Conservation (phyloP, 2,113 vertebrate species). For the Ardeotis arabs region DNA sequence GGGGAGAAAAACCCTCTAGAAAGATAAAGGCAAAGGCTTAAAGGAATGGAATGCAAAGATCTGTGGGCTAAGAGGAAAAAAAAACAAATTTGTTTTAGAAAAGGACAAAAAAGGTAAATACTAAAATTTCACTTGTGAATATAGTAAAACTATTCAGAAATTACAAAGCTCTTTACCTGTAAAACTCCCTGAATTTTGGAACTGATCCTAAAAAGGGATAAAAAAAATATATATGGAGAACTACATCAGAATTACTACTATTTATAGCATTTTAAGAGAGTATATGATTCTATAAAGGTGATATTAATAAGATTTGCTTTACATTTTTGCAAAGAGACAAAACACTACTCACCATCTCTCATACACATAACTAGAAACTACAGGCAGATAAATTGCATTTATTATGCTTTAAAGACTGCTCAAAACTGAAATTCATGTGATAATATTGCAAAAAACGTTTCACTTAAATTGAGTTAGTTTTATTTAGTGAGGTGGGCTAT, state of each 20-base stretch:
- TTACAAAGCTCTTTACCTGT: fast-evolving
- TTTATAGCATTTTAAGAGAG: background rate
- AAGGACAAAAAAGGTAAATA: background rate
- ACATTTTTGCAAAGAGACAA: background rate
- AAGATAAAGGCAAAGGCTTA: background rate
- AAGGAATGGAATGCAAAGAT: background rate
- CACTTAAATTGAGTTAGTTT: too few species aligned
- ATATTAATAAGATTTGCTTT: background rate
- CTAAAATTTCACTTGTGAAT: background rate
- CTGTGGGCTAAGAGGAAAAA: background rate
- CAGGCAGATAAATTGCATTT: background rate
- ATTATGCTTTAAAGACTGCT: background rate
- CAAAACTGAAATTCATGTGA: background rate
- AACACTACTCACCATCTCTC: background rate
- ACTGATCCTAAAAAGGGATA: background rate
- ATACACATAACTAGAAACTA: background rate
- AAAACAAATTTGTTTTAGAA: background rate
- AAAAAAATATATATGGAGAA: background rate
- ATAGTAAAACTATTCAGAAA: background rate
- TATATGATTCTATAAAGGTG: background rate
- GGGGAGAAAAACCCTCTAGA: fast-evolving
- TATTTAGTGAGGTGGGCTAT: too few species aligned
- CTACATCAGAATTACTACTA: background rate
- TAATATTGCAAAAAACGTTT: background rate
- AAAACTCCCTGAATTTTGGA: background rate